Conservation (phyloP, 2,797 vertebrate species). For the Erpetoichthys calabaricus region DNA sequence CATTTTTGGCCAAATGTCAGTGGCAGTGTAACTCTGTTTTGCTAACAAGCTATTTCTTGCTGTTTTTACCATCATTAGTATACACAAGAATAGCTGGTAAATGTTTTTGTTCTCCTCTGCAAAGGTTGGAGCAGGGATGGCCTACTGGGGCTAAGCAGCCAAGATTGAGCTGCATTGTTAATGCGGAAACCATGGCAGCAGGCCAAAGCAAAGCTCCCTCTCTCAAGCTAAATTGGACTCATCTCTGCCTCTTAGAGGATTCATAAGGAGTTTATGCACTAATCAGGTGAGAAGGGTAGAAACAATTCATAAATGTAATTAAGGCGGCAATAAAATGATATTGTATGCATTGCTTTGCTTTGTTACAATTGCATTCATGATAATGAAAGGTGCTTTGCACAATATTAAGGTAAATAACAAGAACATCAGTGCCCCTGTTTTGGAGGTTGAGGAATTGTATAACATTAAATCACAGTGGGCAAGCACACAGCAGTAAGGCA, state of each 20-base stretch:
- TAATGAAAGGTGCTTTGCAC: too few relatives aligned
- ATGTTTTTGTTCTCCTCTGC: not conserved
- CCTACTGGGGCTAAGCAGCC: conserved; percentile 6
- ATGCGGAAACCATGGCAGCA: conserved; percentile 2
- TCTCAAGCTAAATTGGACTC: not conserved
- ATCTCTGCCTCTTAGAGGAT: conserved; percentile 1
- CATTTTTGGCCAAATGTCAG: conserved; percentile 7
- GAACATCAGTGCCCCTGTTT: too few relatives aligned
- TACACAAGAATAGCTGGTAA: conserved; percentile 4
- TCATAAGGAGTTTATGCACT: conserved; percentile 1
- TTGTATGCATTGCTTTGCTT: too few relatives aligned
- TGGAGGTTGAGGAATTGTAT: too few relatives aligned
- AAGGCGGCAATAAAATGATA: not conserved
- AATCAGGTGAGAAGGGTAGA: not conserved
- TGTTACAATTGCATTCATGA: too few relatives aligned
- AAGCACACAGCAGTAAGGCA: too few relatives aligned
- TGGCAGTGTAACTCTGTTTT: not conserved
- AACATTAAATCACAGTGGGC: too few relatives aligned
- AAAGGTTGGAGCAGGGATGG: not conserved
- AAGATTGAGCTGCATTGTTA: conserved; percentile 2
- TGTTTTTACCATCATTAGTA: conserved; percentile 2
- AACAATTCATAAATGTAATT: conserved; percentile 2
- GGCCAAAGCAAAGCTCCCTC: not conserved
- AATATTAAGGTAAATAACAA: too few relatives aligned
- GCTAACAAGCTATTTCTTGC: not conserved